Conservation (phyloP, 2,113 vertebrate species). For the Phyllostomus discolor region DNA sequence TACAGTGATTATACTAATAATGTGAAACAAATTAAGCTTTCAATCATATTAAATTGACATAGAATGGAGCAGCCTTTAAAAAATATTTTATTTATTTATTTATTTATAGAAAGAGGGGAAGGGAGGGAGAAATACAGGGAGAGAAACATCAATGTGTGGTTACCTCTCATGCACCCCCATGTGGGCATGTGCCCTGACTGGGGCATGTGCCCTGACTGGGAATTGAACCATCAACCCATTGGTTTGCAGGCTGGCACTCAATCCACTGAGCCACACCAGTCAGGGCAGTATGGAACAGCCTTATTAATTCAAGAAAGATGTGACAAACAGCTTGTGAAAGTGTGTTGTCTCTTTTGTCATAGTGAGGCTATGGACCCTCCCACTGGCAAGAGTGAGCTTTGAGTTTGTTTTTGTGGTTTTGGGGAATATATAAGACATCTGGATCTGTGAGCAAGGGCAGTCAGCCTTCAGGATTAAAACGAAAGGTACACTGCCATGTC, state of each 20-base stretch:
- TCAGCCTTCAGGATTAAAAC: not conserved
- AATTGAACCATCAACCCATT: too few species aligned
- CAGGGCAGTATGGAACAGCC: not conserved
- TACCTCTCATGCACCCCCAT: too few species aligned
- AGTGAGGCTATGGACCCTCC: not conserved
- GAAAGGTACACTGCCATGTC: not conserved
- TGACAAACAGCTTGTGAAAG: not conserved
- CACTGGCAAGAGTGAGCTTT: not conserved
- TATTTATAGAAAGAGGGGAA: too few species aligned
- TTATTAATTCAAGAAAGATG: not conserved
- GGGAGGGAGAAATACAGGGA: too few species aligned
- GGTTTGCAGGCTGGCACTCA: too few species aligned
- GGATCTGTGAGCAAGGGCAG: not conserved
- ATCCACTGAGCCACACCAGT: too few species aligned
- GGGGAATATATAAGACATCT: not conserved
- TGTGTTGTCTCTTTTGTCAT: not conserved
- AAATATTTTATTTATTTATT: too few species aligned
- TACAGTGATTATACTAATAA: not conserved
- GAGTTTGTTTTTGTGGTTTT: not conserved
- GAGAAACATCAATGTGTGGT: too few species aligned
- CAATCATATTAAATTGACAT: not conserved
- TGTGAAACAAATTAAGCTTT: constrained; percentile 14
- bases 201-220: too few species aligned
- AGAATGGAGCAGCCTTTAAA: not conserved
- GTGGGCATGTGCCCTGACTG: too few species aligned